Conservation (phyloP, 2,113 vertebrate genomes). For the Murina feae region DNA sequence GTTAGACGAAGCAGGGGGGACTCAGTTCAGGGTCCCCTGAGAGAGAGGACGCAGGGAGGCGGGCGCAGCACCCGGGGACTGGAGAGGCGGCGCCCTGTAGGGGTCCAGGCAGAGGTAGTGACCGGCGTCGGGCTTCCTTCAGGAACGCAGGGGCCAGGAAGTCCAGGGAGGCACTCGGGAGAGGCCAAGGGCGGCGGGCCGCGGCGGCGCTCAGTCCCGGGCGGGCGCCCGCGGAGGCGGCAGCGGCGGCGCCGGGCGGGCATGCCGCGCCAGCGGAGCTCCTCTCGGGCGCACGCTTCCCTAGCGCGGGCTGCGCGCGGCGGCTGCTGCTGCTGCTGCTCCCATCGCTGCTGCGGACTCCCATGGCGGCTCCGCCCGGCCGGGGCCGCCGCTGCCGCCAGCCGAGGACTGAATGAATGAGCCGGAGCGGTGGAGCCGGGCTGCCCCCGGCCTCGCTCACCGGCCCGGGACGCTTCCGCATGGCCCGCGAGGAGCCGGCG, state of each 20-base stretch:
- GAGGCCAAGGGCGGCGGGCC: slow-evolving; percentile 49
- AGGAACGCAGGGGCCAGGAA: slow-evolving; percentile 7
- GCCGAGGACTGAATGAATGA: slow-evolving; percentile 74
- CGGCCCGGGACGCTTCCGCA: slow-evolving; percentile 73
- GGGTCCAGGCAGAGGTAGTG: slow-evolving; percentile 32
- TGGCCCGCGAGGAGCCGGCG: slow-evolving; percentile 72
- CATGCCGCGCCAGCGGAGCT: slow-evolving; percentile 74
- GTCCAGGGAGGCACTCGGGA: slow-evolving; percentile 29
- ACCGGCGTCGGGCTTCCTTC: slow-evolving; percentile 1
- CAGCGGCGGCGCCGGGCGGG: slow-evolving; percentile 66
- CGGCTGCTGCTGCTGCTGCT: slow-evolving; percentile 42
- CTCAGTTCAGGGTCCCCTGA: slow-evolving; percentile 57
- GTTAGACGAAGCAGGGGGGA: slow-evolving; percentile 37
- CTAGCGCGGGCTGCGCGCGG: slow-evolving; percentile 63
- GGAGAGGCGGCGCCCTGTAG: slow-evolving; percentile 39
- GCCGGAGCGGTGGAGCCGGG: slow-evolving; percentile 70
- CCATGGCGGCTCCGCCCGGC: slow-evolving; percentile 73
- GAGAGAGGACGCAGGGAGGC: slow-evolving; percentile 42
- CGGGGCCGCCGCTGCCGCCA: slow-evolving; percentile 66
- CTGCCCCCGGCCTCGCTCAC: slow-evolving; percentile 66
- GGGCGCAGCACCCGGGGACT: slow-evolving; percentile 31
- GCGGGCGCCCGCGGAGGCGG: slow-evolving; percentile 64
- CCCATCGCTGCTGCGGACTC: slow-evolving; percentile 66
- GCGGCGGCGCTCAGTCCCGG: slow-evolving; percentile 55
- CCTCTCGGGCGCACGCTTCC: slow-evolving; percentile 71